Evolutionary conservation across 2,888 invertebrate species (phyloP).

Genomic region (Epistrophe grossulariae): DNA sequence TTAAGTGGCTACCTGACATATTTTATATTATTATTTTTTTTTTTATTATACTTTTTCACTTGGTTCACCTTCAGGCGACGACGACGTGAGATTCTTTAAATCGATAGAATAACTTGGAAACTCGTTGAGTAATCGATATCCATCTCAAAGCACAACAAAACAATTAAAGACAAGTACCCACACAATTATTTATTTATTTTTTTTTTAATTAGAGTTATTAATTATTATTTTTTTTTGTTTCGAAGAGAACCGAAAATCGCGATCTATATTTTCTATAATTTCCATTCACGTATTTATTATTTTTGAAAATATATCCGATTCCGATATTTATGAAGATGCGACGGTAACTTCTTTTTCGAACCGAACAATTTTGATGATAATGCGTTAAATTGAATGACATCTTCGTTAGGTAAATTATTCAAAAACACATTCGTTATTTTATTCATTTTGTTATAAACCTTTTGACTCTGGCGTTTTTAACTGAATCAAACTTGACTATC

Average conservation of each 20-base stretch:
- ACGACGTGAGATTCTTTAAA: constrained; percentile 56
- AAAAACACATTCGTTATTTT: constrained; percentile 24
- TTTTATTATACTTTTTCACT: constrained; percentile 29
- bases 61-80: constrained; percentile 33
- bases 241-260: background rate
- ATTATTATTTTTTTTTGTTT: background rate
- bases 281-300: background rate
- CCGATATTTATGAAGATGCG: too few relatives aligned
- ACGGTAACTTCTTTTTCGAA: background rate
- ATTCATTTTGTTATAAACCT: constrained; percentile 40
- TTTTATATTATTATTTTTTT: constrained; percentile 31
- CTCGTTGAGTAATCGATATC: constrained; percentile 48
- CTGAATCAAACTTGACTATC: constrained; percentile 67
- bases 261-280: background rate
- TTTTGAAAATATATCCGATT: background rate
- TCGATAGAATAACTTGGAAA: constrained; percentile 54
- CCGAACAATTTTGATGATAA: background rate
- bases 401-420: constrained; percentile 49
- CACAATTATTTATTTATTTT: constrained; percentile 1
- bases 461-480: constrained; percentile 57
- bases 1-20: constrained; percentile 65
- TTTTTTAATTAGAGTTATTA: background rate
- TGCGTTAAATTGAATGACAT: constrained; percentile 67
- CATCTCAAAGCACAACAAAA: constrained; percentile 50
- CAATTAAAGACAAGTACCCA: background rate